Percentiles rank a stretch among this genome's conserved stretches.
Evolutionary conservation across 1,140 invertebrate species (phyloP).

Genomic region (Ooceraea biroi): DNA sequence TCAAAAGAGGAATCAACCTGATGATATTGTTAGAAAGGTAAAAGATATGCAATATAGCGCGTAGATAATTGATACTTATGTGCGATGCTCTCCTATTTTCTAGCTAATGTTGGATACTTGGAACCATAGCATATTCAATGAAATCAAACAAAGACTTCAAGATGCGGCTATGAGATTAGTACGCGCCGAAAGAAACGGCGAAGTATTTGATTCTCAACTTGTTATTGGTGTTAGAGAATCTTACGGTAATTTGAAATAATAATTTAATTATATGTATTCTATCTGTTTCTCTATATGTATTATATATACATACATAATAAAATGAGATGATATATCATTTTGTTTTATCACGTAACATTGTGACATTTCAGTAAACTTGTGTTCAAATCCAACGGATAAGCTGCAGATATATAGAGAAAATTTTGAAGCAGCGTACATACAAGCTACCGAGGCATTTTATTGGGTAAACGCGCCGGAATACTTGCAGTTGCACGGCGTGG

Average conservation of each 20-base stretch:
- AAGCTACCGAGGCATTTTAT: slow-evolving; percentile 97
- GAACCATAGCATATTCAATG: slow-evolving; percentile 98
- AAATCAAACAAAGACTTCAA: slow-evolving; percentile 97
- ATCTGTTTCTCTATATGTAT: slow-evolving; percentile 14
- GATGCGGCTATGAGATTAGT: slow-evolving; percentile 99
- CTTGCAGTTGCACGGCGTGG: slow-evolving; percentile 96
- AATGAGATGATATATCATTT: not conserved
- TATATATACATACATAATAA: not conserved
- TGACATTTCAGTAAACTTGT: slow-evolving; percentile 94
- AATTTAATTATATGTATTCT: slow-evolving; percentile 12
- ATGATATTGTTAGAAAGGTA: slow-evolving; percentile 95
- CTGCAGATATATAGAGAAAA: slow-evolving; percentile 98
- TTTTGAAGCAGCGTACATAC: slow-evolving; percentile 98
- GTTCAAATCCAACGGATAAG: slow-evolving; percentile 96
- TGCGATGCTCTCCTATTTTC: slow-evolving; percentile 37
- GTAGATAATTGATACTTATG: slow-evolving; percentile 8
- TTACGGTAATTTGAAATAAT: slow-evolving; percentile 89
- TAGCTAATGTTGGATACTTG: slow-evolving; percentile 99
- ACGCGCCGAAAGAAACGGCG: slow-evolving; percentile 97
- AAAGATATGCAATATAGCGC: slow-evolving; percentile 27
- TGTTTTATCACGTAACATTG: slow-evolving; percentile 9
- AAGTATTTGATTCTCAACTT: slow-evolving; percentile 98
- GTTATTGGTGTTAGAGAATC: slow-evolving; percentile 98
- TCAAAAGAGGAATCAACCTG: slow-evolving; percentile 92
- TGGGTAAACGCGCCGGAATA: slow-evolving; percentile 96